A percentile compares a stretch with the other conserved stretches of the same genome.
Evolutionary conservation across 2,888 invertebrate species (phyloP).

Genomic region (Micoletzkya japonica): DNA sequence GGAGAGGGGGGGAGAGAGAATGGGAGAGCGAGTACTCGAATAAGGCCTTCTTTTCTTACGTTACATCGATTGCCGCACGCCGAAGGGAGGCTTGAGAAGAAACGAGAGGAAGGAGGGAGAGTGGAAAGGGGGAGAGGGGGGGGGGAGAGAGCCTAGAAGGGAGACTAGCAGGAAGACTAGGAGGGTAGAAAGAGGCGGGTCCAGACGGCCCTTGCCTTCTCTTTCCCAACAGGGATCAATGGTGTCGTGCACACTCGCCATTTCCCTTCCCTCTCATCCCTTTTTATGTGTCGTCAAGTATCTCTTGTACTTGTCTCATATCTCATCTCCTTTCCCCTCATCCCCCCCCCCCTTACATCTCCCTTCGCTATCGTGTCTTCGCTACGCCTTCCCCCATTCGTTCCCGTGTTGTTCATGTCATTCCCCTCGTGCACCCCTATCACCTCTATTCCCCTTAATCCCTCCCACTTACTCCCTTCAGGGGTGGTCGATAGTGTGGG

Average conservation of each 20-base stretch:
- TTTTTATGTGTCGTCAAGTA: no score
- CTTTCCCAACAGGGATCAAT: neutral
- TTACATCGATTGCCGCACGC: slow-evolving; percentile 19
- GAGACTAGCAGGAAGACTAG: neutral
- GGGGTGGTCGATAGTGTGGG: no score
- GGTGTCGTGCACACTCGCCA: neutral
- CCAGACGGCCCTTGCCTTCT: slow-evolving; percentile 7
- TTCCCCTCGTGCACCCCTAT: neutral
- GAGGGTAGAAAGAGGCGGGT: no score
- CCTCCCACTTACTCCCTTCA: neutral
- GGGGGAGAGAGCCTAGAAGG: neutral
- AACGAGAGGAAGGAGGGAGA: neutral
- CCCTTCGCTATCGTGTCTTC: neutral
- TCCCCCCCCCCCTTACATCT: neutral
- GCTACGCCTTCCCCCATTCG: neutral
- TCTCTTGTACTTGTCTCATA: no score
- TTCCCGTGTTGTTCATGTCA: neutral
- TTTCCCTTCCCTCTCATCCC: neutral
- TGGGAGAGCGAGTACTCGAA: neutral
- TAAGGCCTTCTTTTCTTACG: slow-evolving; percentile 15
- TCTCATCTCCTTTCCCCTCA: slow-evolving; percentile 6
- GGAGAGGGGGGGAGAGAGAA: neutral
- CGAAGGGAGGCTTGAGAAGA: no score
- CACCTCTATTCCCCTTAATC: slow-evolving; percentile 7
- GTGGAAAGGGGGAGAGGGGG: neutral